Evolutionary conservation across 2,888 invertebrate genomes (phyloP), one percentile per base, ranked within the genome.

Genomic region (Thera obeliscata): DNA sequence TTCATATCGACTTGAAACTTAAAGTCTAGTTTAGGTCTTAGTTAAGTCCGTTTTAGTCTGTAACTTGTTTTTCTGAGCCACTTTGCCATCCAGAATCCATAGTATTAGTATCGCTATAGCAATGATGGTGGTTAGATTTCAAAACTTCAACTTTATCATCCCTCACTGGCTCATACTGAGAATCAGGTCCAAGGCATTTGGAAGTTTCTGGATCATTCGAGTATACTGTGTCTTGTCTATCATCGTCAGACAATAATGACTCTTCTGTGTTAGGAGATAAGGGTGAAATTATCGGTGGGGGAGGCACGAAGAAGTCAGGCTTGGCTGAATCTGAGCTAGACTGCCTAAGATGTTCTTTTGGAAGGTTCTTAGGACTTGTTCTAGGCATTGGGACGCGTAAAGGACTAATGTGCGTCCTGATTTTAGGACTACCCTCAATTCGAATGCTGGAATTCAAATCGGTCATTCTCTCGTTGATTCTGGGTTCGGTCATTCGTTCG

Each of bases 81-180:
- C 95, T 95, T 72, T 96, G 96, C 95, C 96, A 96, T 0, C 96
- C 96, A 0, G 95, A 95, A 74, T 96, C 96, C 92, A 95, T 94
- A 0, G 95, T 96, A 54, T 94, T 94, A 0, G 94, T 94, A 57
- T 94, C 94, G 72, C 94, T 95, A 62, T 94, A 92, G 56, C 95
- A 95, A 69, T 95, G 94, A 66, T 94, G 94, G 35, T 94, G 94
- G 5, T 89, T 93, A 1, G 87, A 77, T 77, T 92, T 88, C 46
- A 92, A 70, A 41, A 87, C 80, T 36, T 91, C 89, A 1, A 86
- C 88, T 54, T 91, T 90, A 0, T 80, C 86, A n/a, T 90, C 91
- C 58, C 89, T 81, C 0, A 89, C 86, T 0, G 90, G 85, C 72
- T 94, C 88, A 74, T 94, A 89, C 72, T 92, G 88, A 55, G 94